These are phyloP conservation scores for Crotophaga sulcirostris DNA, from an alignment of 2,113 vertebrate species.

Conservation along the genomic window DNA sequence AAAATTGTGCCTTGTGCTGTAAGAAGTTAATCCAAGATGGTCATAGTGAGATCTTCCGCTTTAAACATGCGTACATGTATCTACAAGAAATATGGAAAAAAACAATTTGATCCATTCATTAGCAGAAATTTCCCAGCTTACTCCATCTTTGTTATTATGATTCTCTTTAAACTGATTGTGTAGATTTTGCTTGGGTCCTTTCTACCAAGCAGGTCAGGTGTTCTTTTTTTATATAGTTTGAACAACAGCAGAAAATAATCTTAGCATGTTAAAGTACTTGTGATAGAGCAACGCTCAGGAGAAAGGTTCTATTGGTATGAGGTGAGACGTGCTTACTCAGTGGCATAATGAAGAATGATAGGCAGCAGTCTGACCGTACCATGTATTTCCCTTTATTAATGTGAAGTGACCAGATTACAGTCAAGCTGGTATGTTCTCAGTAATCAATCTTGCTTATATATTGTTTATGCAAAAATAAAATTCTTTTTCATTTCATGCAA, in stretches of 20 bases:
- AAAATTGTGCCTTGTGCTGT: background rate
- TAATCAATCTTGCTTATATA: background rate
- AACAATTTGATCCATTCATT: background rate
- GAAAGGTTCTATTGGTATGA: background rate
- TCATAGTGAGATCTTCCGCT: background rate
- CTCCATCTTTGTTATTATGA: background rate
- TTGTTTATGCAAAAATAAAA: background rate
- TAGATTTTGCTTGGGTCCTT: background rate
- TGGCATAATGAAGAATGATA: background rate
- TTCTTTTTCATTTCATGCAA: background rate
- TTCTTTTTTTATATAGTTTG: background rate
- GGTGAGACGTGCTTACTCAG: background rate
- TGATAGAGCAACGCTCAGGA: background rate
- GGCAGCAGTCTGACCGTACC: background rate
- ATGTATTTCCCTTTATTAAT: background rate
- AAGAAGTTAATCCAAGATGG: background rate
- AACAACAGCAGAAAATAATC: background rate
- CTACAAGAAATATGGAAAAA: background rate
- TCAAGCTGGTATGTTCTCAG: no score
- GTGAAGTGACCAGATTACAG: background rate
- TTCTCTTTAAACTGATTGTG: background rate
- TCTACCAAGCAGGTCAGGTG: background rate
- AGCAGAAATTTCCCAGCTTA: accelerated
- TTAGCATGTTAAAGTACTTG: background rate
- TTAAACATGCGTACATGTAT: background rate